These are phyloP conservation scores for Lathronympha strigana DNA, from an alignment of 2,888 invertebrate genomes.

Conservation along the genomic window DNA sequence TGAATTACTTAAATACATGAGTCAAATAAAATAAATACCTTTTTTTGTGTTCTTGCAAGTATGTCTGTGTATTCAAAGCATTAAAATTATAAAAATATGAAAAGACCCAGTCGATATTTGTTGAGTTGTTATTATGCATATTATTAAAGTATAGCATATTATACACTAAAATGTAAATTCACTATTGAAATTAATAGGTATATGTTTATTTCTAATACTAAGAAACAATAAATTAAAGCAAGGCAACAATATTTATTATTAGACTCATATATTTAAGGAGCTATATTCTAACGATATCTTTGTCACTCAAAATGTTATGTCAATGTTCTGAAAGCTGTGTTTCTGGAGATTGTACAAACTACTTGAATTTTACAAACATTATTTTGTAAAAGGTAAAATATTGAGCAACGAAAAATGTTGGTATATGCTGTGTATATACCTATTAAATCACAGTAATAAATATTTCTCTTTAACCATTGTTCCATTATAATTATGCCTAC, in stretches of 20 bases:
- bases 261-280: slow-evolving; percentile 25
- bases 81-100: no score
- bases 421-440: no score
- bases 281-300: slow-evolving; percentile 4
- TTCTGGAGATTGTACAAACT: slow-evolving; percentile 14
- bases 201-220: no score
- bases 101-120: no score
- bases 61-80: no score
- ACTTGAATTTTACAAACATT: not conserved
- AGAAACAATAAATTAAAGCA: no score
- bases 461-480: not conserved
- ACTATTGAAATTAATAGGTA: no score
- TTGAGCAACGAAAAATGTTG: not conserved
- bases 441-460: no score
- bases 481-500: no score
- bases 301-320: slow-evolving; percentile 8
- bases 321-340: slow-evolving; percentile 7
- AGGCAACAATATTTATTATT: not conserved
- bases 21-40: not conserved
- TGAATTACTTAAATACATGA: slow-evolving; percentile 22
- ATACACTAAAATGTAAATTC: no score
- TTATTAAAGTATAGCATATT: no score
- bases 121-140: no score
- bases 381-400: not conserved
- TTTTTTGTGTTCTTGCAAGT: not conserved